Percentiles rank a stretch among this genome's conserved stretches.
Evolutionary conservation across 2,113 vertebrate species (phyloP).

Genomic region (Leptosomus discolor): DNA sequence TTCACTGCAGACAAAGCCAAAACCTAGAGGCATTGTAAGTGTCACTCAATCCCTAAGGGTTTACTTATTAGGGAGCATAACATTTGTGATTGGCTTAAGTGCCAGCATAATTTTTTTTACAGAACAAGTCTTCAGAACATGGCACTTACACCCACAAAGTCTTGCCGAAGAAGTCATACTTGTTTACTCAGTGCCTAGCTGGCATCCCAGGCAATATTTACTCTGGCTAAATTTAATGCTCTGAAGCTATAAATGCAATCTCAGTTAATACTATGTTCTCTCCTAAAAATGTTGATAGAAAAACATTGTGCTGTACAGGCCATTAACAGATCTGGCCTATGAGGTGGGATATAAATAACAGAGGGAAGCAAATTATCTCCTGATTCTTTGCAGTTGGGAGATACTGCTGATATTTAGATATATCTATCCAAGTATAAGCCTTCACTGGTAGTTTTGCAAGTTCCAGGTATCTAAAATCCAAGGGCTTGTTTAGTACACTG

Average conservation of each 20-base stretch:
- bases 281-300: background rate
- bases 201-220: background rate
- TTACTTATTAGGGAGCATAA: background rate
- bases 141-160: background rate
- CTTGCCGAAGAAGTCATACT: background rate
- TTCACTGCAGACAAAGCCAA: background rate
- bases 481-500: background rate
- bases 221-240: background rate
- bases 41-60: background rate
- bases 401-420: background rate
- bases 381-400: background rate
- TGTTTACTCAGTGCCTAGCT: background rate
- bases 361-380: background rate
- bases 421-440: background rate
- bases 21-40: background rate
- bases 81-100: background rate
- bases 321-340: background rate
- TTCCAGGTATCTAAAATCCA: background rate
- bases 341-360: background rate
- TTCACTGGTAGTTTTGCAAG: background rate
- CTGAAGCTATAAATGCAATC: slow-evolving; percentile 4
- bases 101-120: background rate
- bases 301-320: background rate
- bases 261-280: background rate
- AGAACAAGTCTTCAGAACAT: background rate